These are phyloP conservation scores for Neoaliturus tenellus DNA, from an alignment of 2,888 invertebrate species.

Conservation along the genomic window DNA sequence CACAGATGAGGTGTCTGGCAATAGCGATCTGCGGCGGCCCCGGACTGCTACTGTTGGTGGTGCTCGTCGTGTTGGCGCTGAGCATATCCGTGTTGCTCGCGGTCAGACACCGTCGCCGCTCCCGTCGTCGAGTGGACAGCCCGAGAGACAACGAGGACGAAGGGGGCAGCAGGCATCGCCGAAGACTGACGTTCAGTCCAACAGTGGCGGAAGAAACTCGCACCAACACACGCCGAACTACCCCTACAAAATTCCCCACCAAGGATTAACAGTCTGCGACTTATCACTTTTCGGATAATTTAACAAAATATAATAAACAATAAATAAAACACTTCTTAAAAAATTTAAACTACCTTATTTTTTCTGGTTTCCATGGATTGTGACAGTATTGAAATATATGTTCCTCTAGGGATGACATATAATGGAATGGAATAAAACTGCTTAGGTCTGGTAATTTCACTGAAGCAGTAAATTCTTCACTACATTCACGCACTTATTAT, in stretches of 20 bases:
- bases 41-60: neutral
- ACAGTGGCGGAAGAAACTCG: neutral
- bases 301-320: no score
- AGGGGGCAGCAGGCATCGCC: neutral
- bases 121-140: neutral
- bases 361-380: neutral
- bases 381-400: no score
- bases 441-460: no score
- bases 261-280: neutral
- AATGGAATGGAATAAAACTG: no score
- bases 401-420: no score
- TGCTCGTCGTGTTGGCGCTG: neutral
- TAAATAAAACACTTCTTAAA: no score
- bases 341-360: no score
- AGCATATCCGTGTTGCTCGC: neutral
- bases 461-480: no score
- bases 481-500: no score
- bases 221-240: neutral
- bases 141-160: neutral
- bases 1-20: neutral
- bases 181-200: neutral
- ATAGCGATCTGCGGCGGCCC: neutral
- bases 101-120: neutral
- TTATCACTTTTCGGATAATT: neutral
- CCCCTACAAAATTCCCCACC: neutral